Evolutionary conservation across 2,113 vertebrate species (phyloP).

Genomic region (Crotophaga sulcirostris): DNA sequence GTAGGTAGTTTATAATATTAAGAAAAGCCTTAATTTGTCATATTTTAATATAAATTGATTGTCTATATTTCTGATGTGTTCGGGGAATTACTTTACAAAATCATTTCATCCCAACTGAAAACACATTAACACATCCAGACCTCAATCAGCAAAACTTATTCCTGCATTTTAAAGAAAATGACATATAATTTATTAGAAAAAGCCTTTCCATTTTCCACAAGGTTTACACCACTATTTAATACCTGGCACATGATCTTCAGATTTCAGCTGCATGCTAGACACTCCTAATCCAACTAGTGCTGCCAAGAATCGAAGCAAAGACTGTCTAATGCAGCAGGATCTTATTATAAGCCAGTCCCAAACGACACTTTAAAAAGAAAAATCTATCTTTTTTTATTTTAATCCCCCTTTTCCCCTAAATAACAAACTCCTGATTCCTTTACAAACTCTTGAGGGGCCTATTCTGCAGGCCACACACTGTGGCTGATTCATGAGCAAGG

Average conservation of each 20-base stretch:
- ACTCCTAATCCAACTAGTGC: constrained; percentile 39
- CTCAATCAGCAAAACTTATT: constrained; percentile 27
- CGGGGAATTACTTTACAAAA: constrained; percentile 27
- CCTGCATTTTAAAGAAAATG: background rate
- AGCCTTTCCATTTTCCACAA: background rate
- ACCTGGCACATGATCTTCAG: background rate
- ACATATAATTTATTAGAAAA: background rate
- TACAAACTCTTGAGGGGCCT: constrained; percentile 36
- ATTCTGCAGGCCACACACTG: background rate
- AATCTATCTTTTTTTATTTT: constrained; percentile 53
- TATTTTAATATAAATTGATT: constrained; percentile 44
- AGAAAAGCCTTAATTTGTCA: background rate
- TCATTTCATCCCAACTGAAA: constrained; percentile 36
- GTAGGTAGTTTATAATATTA: background rate
- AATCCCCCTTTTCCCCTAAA: constrained; percentile 60
- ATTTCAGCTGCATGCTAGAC: constrained; percentile 17
- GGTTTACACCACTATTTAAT: background rate
- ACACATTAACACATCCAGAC: background rate
- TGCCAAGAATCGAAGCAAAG: constrained; percentile 51
- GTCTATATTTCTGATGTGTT: background rate
- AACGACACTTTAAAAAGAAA: constrained; percentile 40
- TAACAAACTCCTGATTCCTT: constrained; percentile 56
- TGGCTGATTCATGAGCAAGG: background rate
- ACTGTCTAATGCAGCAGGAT: constrained; percentile 55
- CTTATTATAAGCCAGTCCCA: constrained; percentile 54